phyloP scores from a whole-genome alignment of 2,113 vertebrate species.

The Cercocebus atys region DNA sequence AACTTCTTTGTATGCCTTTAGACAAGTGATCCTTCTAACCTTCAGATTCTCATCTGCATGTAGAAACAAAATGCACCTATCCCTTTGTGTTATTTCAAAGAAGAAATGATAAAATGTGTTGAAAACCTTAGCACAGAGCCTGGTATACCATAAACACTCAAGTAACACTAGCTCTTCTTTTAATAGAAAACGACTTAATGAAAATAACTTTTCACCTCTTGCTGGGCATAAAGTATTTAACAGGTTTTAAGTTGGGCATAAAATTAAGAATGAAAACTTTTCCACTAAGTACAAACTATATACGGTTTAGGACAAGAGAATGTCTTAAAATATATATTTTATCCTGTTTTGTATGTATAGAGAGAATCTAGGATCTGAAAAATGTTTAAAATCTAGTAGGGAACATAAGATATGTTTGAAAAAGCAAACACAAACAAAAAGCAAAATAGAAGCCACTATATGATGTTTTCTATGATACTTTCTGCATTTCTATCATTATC shows the following conservation, averaged over 20 bases:
- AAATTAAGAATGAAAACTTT: not conserved
- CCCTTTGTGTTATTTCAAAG: slow-evolving; percentile 2
- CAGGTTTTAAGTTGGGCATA: not conserved
- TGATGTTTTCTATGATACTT: not conserved
- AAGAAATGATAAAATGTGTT: not conserved
- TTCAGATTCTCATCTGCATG: not conserved
- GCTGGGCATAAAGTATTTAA: not conserved
- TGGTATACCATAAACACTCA: not conserved
- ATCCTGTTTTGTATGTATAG: not conserved
- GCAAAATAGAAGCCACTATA: not conserved
- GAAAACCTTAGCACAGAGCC: not conserved
- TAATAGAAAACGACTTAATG: not conserved
- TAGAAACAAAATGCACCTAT: not conserved
- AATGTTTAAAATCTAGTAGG: not conserved
- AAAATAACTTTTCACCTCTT: not conserved
- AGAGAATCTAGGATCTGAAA: not conserved
- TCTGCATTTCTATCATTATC: not conserved
- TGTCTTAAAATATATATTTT: not conserved
- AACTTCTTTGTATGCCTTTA: not conserved
- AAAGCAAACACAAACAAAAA: not conserved
- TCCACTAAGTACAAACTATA: not conserved
- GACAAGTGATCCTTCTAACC: not conserved
- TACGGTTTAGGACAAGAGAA: not conserved
- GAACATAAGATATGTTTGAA: not conserved
- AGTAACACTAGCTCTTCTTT: not conserved